Conservation (phyloP, 2,888 invertebrate genomes). For the Microdon myrmicae region DNA sequence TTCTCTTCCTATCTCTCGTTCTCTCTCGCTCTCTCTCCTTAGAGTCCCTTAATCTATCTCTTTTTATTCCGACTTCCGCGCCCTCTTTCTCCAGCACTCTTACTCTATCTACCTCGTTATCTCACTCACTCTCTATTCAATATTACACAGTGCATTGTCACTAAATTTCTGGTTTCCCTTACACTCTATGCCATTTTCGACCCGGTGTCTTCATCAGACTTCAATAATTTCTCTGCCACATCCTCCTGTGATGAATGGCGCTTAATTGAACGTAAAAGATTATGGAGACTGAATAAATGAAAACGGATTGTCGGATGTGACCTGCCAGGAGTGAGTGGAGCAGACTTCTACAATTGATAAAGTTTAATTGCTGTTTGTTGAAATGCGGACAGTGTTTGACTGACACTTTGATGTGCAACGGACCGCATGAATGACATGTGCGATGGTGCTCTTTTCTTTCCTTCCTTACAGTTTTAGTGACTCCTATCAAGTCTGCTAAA, state of each 20-base stretch:
- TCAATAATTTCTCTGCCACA: slow-evolving; percentile 39
- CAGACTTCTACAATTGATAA: slow-evolving; percentile 48
- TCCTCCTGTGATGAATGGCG: slow-evolving; percentile 37
- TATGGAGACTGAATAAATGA: slow-evolving; percentile 26
- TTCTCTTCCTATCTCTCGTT: neutral
- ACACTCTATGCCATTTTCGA: no score
- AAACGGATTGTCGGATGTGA: neutral
- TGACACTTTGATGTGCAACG: slow-evolving; percentile 37
- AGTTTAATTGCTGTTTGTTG: slow-evolving; percentile 51
- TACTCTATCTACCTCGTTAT: neutral
- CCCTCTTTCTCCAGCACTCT: no score
- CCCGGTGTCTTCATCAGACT: slow-evolving; percentile 23
- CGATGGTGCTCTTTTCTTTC: no score
- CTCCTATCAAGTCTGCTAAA: no score
- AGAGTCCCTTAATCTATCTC: no score
- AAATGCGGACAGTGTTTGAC: slow-evolving; percentile 35
- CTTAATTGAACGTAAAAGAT: slow-evolving; percentile 51
- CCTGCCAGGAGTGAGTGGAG: neutral
- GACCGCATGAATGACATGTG: no score
- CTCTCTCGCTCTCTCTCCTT: no score
- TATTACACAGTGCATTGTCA: no score
- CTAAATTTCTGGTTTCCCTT: no score
- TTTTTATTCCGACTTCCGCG: no score
- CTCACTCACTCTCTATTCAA: neutral
- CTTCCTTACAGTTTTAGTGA: no score